Conservation (phyloP, 2,888 invertebrate genomes). For the Rapana venosa region DNA sequence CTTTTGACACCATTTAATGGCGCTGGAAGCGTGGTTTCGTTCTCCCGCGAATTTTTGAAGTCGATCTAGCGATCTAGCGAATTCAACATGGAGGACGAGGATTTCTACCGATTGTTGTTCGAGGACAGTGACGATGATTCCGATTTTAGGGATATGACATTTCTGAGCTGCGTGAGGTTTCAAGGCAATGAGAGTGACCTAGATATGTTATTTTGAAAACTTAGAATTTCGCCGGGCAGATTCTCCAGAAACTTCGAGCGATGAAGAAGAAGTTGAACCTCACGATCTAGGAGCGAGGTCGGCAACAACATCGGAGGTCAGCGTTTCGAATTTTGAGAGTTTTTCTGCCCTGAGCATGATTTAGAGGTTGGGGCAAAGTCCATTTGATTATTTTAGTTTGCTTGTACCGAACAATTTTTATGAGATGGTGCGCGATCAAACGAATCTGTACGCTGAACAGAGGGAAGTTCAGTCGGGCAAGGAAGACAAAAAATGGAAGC, state of each 20-base stretch:
- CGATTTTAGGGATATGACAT: neutral
- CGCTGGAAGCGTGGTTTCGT: no score
- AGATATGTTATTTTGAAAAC: neutral
- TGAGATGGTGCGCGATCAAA: neutral
- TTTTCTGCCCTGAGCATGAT: neutral
- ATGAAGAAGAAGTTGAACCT: neutral
- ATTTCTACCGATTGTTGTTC: neutral
- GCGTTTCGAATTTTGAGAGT: neutral
- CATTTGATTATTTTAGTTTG: neutral
- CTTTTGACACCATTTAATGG: no score
- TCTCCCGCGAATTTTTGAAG: no score
- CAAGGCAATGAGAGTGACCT: neutral
- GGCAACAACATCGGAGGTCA: neutral
- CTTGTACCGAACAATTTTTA: neutral
- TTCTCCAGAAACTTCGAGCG: neutral
- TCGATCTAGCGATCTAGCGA: no score
- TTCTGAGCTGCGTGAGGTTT: neutral
- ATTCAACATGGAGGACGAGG: neutral
- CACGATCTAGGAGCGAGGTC: neutral
- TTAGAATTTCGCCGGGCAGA: neutral
- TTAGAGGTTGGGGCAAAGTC: neutral
- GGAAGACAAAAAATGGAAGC: neutral
- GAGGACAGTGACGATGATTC: neutral
- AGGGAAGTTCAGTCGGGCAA: neutral
- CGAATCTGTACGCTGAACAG: neutral